A percentile compares a stretch with the other conserved stretches of the same genome.
Evolutionary conservation across 2,797 vertebrate species (phyloP).

Genomic region (Avahi laniger): DNA sequence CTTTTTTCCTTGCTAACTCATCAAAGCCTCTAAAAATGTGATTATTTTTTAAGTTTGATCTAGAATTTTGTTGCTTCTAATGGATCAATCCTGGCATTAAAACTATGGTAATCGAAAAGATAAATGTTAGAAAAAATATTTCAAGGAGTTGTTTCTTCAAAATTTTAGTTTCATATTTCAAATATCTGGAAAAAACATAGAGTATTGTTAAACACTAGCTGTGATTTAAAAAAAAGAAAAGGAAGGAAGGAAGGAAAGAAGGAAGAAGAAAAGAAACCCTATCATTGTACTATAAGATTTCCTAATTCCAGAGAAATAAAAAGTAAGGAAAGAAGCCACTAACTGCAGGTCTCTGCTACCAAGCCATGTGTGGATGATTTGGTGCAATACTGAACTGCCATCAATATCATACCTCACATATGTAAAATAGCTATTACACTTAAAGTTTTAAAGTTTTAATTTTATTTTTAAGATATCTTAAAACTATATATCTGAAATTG

Average conservation of each 20-base stretch:
- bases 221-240: not conserved
- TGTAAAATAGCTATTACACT: not conserved
- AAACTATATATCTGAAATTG: not conserved
- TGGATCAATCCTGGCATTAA: not conserved
- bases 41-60: not conserved
- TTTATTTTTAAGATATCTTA: not conserved
- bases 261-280: too few relatives aligned
- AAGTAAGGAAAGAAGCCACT: not conserved
- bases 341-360: not conserved
- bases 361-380: not conserved
- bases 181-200: not conserved
- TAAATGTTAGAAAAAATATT: not conserved
- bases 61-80: not conserved
- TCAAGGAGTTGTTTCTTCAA: not conserved
- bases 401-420: not conserved
- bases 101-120: not conserved
- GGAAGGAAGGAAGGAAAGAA: too few relatives aligned
- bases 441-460: not conserved
- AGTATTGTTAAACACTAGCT: not conserved
- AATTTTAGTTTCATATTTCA: not conserved
- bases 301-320: not conserved
- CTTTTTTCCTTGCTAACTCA: not conserved
- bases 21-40: not conserved
- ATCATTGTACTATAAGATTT: not conserved
- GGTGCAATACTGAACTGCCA: not conserved